These are phyloP conservation scores for Ametastegia equiseti DNA, from an alignment of 2,888 invertebrate genomes.

Conservation along the genomic window DNA sequence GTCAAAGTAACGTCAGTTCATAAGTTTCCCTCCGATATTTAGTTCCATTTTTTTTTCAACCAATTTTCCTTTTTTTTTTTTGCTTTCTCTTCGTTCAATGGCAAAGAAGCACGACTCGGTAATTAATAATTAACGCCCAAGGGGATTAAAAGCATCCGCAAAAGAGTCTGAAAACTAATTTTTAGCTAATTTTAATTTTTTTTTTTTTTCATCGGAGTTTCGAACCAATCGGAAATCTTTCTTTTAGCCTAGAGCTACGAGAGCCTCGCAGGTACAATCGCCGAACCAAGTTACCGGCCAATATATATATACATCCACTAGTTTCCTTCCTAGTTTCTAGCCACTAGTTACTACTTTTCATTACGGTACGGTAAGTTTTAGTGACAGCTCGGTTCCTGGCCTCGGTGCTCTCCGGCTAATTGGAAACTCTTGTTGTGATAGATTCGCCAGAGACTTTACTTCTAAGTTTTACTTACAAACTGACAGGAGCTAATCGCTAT, in stretches of 20 bases:
- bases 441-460: constrained; percentile 47
- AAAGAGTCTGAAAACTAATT: not conserved
- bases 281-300: constrained; percentile 34
- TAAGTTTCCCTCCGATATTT: not conserved
- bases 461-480: constrained; percentile 19
- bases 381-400: constrained; percentile 38
- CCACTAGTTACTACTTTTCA: constrained; percentile 41
- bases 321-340: constrained; percentile 12
- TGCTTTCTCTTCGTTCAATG: too few species aligned
- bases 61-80: not conserved
- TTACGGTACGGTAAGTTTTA: constrained; percentile 31
- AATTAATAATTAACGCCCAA: constrained; percentile 13
- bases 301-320: too few species aligned
- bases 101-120: not conserved
- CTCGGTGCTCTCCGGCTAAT: constrained; percentile 57
- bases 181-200: not conserved
- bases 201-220: too few species aligned
- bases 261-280: not conserved
- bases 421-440: constrained; percentile 63
- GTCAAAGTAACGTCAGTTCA: not conserved
- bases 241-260: constrained; percentile 23
- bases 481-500: constrained; percentile 7
- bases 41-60: not conserved
- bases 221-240: constrained; percentile 38
- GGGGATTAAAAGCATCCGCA: not conserved